Evolutionary conservation across 2,888 invertebrate genomes (phyloP).

Genomic region (Mimas tiliae): DNA sequence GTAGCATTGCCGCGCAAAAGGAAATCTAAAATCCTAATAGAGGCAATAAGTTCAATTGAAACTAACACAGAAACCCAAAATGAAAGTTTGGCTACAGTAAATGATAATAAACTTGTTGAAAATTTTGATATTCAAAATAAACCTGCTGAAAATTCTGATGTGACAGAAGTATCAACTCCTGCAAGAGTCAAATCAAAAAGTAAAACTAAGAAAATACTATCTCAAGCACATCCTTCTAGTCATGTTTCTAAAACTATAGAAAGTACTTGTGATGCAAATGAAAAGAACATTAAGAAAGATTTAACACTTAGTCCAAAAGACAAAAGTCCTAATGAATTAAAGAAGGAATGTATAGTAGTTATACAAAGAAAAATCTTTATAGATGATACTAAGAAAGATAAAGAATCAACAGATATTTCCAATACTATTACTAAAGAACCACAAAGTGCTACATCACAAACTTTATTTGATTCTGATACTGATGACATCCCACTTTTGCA

Average conservation of each 20-base stretch:
- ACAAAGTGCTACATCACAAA: conserved; percentile 44
- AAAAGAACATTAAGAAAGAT: conserved; percentile 26
- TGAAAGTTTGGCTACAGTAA: conserved; percentile 9
- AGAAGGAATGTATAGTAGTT: conserved; percentile 76
- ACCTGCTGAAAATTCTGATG: conserved; percentile 14
- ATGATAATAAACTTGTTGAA: conserved; percentile 24
- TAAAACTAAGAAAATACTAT: conserved; percentile 37
- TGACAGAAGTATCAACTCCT: conserved; percentile 38
- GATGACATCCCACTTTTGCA: conserved; percentile 67
- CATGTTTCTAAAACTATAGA: conserved; percentile 5
- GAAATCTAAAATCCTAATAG: conserved; percentile 58
- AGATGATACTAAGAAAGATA: conserved; percentile 33
- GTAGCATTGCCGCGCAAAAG: conserved; percentile 56
- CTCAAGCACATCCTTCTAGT: not conserved
- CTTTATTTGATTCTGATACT: conserved; percentile 65
- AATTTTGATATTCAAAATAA: conserved; percentile 28
- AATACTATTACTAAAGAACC: conserved; percentile 31
- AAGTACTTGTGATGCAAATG: conserved; percentile 30
- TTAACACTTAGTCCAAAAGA: conserved; percentile 38
- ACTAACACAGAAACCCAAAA: conserved; percentile 24
- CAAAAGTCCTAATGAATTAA: conserved; percentile 67
- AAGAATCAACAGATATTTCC: not conserved
- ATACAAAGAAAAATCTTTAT: conserved; percentile 72
- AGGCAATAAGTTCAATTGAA: conserved; percentile 40
- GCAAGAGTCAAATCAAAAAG: conserved; percentile 46